phyloP scores from a whole-genome alignment of 2,797 vertebrate species.

The Hipposideros larvatus region DNA sequence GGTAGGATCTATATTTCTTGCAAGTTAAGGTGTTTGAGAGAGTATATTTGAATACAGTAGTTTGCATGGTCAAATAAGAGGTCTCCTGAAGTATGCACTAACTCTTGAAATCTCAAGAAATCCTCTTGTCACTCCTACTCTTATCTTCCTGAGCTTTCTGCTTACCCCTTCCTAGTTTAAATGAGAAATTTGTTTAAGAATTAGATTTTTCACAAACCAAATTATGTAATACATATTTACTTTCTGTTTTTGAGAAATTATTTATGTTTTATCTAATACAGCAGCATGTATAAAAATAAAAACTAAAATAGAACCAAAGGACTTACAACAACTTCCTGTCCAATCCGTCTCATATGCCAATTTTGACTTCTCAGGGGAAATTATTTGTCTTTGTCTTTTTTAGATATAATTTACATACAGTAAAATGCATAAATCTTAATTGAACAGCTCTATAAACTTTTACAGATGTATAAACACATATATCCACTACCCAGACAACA shows the following conservation, averaged over 20 bases:
- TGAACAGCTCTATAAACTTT: constrained; percentile 14
- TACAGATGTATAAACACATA: background rate
- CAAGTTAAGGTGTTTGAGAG: background rate
- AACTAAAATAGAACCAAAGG: background rate
- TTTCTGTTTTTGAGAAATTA: constrained; percentile 31
- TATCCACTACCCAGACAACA: background rate
- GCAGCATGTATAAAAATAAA: background rate
- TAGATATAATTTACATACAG: background rate
- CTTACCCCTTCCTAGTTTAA: background rate
- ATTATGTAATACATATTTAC: background rate
- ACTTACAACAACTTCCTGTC: background rate
- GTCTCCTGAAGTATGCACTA: background rate
- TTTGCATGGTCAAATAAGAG: background rate
- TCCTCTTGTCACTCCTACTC: background rate
- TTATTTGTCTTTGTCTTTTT: background rate
- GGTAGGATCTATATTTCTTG: constrained; percentile 84
- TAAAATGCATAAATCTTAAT: background rate
- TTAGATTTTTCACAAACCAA: background rate
- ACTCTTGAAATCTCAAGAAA: background rate
- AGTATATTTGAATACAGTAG: background rate
- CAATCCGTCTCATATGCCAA: background rate
- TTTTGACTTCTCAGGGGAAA: background rate
- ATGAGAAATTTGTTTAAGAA: constrained; percentile 3
- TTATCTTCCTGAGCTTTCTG: background rate
- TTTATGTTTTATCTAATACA: constrained; percentile 20